Base-by-base conservation (phyloP, 2,888 invertebrate species). In the Synanthedon vespiformis region DNA sequence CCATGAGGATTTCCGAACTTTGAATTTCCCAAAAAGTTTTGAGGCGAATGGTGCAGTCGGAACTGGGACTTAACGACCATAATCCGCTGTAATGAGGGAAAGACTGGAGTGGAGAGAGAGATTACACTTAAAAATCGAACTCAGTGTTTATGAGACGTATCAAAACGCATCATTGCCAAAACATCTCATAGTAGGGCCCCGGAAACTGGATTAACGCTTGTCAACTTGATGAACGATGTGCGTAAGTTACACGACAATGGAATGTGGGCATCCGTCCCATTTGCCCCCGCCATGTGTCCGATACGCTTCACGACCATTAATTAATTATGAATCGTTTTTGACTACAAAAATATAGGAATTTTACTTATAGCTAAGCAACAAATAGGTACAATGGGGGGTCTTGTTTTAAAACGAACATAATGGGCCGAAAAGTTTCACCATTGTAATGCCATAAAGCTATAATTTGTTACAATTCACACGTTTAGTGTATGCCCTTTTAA, bases 191-290 rank as follows among this genome's bases (percentile, higher is more conserved):
- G 44, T 44, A 44, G 44, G n/a, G 44, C 14, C 44, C 80, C 83
- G 85, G 85, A 86, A 82, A 81, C 86, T 80, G 82, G 82, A 86
- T 85, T 85, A 86, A 85, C 84, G 85, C 80, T 85, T 85, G 86
- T 85, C 86, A 84, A 80, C 77, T 73, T 86, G 86, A 86, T 83
- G 78, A 76, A 86, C 80, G 85, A 84, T 71, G 84, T 80, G 82
- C 83, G 81, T 81, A 82, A 82, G 84, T 78, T 80, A 83, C 80
- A 78, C 77, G 77, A 81, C 82, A 80, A 82, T 82, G 83, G 80
- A 75, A 84, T 84, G 84, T 77, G 78, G 76, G 70, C 75, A 74
- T 79, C 75, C 79, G 72, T 75, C 72, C 79, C 76, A 73, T 77
- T 79, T 71, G 70, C 72, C 69, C 67, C 70, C 62, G 62, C 62